phyloP scores from a whole-genome alignment of 2,113 vertebrate species.

The Chroicocephalus ridibundus region DNA sequence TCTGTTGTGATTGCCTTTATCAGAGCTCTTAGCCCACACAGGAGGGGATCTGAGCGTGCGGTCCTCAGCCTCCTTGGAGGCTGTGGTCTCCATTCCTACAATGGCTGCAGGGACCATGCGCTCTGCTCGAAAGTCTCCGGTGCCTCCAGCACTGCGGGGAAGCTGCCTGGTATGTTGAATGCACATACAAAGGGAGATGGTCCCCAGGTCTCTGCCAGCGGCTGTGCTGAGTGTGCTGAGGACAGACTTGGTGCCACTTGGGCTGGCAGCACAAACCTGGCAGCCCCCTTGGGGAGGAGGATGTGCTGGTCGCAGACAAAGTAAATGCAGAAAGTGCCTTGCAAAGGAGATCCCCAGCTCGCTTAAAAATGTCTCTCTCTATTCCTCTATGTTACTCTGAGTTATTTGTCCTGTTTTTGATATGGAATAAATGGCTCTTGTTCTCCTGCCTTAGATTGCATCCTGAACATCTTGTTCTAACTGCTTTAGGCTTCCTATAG shows the following conservation, averaged over 20 bases:
- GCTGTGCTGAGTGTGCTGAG: accelerated
- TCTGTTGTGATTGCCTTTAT: neutral
- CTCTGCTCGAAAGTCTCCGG: neutral
- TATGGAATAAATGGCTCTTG: neutral
- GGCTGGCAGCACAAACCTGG: neutral
- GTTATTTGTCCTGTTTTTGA: neutral
- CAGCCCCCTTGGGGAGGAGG: neutral
- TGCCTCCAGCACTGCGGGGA: accelerated
- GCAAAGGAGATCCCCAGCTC: neutral
- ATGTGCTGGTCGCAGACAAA: neutral
- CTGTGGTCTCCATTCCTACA: neutral
- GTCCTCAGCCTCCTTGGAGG: neutral
- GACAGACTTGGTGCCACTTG: accelerated
- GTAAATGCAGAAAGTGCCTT: neutral
- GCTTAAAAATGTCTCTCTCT: neutral
- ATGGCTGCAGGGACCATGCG: neutral
- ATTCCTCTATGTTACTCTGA: neutral
- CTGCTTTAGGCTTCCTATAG: neutral
- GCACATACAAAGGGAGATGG: neutral
- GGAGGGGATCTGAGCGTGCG: accelerated
- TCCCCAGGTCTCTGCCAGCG: accelerated
- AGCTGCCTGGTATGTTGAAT: accelerated
- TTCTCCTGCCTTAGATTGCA: neutral
- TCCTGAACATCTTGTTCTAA: constrained; percentile 14
- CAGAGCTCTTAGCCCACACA: accelerated